Percentiles rank a stretch among this genome's conserved stretches.
Evolutionary conservation across 1,140 invertebrate genomes (phyloP).

Genomic region (Tetragnatha versicolor): DNA sequence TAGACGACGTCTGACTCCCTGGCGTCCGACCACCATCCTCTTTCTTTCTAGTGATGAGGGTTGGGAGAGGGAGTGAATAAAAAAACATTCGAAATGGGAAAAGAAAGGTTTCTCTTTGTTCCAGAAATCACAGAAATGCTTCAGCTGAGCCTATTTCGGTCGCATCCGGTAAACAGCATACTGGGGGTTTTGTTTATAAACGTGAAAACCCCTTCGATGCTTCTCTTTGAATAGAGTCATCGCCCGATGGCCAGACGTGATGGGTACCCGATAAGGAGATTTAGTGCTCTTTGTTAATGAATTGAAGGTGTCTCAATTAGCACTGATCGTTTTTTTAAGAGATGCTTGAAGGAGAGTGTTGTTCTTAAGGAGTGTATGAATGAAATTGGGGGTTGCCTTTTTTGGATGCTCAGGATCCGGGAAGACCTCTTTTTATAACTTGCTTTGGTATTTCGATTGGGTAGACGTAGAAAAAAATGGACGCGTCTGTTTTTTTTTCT

Average conservation of each 20-base stretch:
- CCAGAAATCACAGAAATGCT: not conserved
- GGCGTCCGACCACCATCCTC: not conserved
- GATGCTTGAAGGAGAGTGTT: no score
- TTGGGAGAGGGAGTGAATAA: not conserved
- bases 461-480: no score
- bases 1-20: not conserved
- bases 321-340: no score
- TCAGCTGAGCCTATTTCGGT: not conserved
- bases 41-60: no score
- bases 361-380: no score
- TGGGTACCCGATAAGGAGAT: not conserved
- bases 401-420: no score
- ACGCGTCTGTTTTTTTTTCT: no score
- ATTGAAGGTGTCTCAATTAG: no score
- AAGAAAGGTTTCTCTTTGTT: slow-evolving; percentile 14
- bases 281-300: no score
- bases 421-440: no score
- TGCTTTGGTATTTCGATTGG: no score
- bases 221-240: not conserved
- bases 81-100: not conserved
- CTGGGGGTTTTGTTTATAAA: slow-evolving; percentile 5
- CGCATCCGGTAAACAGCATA: not conserved
- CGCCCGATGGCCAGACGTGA: not conserved
- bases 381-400: no score
- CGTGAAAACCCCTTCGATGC: not conserved